phyloP scores from a whole-genome alignment of 1,140 invertebrate species.

The Dendroctonus ponderosae region DNA sequence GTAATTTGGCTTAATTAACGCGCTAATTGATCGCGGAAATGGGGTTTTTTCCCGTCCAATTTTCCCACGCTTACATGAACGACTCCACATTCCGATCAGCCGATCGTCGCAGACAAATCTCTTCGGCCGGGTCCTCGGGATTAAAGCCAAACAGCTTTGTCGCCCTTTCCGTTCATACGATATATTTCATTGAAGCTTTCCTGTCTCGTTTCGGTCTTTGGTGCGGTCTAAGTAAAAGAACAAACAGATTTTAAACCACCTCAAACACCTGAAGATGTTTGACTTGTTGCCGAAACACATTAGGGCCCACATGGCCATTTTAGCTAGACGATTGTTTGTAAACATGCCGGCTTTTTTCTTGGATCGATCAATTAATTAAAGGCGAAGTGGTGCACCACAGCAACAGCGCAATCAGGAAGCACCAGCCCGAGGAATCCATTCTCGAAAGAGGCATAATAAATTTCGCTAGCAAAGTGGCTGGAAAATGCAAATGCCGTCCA shows the following conservation, averaged over 20 bases:
- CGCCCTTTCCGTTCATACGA: conserved; percentile 23
- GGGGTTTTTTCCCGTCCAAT: too few relatives aligned
- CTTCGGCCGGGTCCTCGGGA: neutral
- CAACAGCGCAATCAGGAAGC: too few relatives aligned
- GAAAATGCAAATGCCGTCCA: too few relatives aligned
- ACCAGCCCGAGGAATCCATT: too few relatives aligned
- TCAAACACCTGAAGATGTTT: conserved; percentile 28
- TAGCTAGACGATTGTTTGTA: too few relatives aligned
- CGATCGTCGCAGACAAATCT: conserved; percentile 10
- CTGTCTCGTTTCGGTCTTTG: conserved; percentile 6
- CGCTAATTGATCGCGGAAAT: neutral
- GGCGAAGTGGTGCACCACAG: too few relatives aligned
- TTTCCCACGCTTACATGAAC: too few relatives aligned
- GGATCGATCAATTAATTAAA: too few relatives aligned
- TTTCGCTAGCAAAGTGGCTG: too few relatives aligned
- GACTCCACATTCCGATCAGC: too few relatives aligned
- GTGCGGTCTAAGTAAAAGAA: conserved; percentile 23
- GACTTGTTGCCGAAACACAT: conserved; percentile 12
- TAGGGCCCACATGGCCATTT: conserved; percentile 5
- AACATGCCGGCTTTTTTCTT: too few relatives aligned
- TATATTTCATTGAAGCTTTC: conserved; percentile 29
- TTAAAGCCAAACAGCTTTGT: conserved; percentile 11
- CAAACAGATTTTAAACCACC: conserved; percentile 27
- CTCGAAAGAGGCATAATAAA: too few relatives aligned
- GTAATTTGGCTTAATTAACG: conserved; percentile 25